phyloP scores from a whole-genome alignment of 2,113 vertebrate species.

The Panthera leo region DNA sequence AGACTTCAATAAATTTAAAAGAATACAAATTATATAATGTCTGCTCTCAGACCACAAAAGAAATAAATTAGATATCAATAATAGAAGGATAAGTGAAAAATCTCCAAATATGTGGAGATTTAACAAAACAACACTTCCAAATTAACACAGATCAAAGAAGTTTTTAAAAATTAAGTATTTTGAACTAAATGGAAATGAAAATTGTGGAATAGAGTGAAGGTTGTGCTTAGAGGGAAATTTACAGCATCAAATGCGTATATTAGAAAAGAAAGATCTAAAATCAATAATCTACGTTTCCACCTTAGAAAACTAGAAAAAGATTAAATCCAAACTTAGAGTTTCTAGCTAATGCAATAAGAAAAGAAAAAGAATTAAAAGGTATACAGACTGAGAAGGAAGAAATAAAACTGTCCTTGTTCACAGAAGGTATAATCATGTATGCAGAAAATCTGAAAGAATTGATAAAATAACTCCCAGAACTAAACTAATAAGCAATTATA shows the following conservation, averaged over 20 bases:
- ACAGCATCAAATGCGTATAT: not conserved
- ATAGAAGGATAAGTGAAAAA: not conserved
- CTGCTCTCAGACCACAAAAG: not conserved
- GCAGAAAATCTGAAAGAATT: not conserved
- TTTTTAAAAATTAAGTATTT: not conserved
- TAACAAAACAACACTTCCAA: conserved; percentile 9
- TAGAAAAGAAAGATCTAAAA: not conserved
- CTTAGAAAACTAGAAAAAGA: not conserved
- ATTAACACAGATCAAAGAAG: not conserved
- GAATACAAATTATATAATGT: not conserved
- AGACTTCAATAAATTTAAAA: not conserved
- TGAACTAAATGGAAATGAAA: not conserved
- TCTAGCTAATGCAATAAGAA: not conserved
- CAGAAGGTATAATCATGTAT: not conserved
- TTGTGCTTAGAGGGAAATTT: not conserved
- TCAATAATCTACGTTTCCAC: not conserved
- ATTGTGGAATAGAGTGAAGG: not conserved
- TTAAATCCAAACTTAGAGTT: not conserved
- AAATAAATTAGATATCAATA: not conserved
- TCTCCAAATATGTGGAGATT: not conserved
- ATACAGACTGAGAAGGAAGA: not conserved
- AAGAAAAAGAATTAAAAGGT: not conserved
- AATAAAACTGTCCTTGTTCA: not conserved
- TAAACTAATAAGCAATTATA: not conserved
- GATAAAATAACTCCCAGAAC: not conserved